phyloP scores from a whole-genome alignment of 2,797 vertebrate species.

The Nannoperca australis region DNA sequence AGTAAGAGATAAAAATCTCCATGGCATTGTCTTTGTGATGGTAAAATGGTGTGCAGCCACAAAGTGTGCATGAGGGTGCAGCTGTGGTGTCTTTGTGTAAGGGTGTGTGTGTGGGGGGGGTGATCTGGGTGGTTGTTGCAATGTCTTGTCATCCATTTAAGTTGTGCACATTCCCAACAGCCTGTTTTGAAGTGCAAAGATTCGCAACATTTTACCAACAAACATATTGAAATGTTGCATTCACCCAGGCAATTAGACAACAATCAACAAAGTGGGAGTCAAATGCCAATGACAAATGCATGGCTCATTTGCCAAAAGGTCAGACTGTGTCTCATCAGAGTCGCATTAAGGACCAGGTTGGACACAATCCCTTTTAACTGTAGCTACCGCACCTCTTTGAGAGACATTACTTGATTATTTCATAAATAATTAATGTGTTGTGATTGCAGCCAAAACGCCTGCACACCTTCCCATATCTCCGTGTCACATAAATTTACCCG shows the following conservation, averaged over 20 bases:
- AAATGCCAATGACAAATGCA: conserved; percentile 65
- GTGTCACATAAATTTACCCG: conserved; percentile 52
- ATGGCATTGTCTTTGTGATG: conserved; percentile 53
- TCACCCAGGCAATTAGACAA: conserved; percentile 54
- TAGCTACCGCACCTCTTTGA: conserved; percentile 51
- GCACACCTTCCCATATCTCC: conserved; percentile 37
- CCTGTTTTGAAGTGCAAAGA: conserved; percentile 44
- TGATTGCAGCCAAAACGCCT: conserved; percentile 64
- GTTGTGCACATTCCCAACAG: conserved; percentile 39
- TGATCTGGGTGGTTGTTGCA: conserved; percentile 49
- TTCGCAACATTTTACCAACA: conserved; percentile 32
- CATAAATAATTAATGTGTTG: conserved; percentile 75
- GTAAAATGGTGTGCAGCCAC: conserved; percentile 41
- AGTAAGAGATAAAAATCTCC: conserved; percentile 68
- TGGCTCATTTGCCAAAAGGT: conserved; percentile 69
- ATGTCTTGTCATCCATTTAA: conserved; percentile 60
- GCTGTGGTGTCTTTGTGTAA: neutral
- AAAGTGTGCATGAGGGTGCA: neutral
- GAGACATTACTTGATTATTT: conserved; percentile 70
- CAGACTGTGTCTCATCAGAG: conserved; percentile 68
- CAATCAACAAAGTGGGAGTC: conserved; percentile 48
- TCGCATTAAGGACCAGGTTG: conserved; percentile 61
- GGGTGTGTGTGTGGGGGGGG: neutral
- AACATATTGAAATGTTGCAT: conserved; percentile 31
- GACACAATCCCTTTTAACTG: conserved; percentile 60